These are phyloP conservation scores for Sthenelais limicola DNA, from an alignment of 2,888 invertebrate genomes.

Conservation along the genomic window DNA sequence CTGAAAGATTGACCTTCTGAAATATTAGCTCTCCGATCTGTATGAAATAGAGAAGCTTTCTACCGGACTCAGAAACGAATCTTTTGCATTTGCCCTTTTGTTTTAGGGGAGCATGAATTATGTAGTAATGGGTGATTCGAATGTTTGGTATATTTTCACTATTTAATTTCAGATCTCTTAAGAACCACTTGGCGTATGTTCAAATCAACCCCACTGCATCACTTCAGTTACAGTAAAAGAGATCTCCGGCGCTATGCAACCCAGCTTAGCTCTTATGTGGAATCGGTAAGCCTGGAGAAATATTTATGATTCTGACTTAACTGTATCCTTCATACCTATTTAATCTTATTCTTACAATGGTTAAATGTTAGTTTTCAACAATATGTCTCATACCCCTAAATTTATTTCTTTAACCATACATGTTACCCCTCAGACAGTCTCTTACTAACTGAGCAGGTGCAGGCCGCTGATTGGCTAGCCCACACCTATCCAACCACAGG, in stretches of 20 bases:
- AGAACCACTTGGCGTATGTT: constrained; percentile 60
- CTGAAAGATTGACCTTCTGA: too few species aligned
- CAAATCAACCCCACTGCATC: constrained; percentile 60
- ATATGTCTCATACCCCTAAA: too few species aligned
- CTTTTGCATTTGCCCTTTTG: background rate
- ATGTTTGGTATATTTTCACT: background rate
- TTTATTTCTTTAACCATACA: too few species aligned
- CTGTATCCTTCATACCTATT: too few species aligned
- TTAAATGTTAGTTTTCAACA: too few species aligned
- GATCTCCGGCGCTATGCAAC: constrained; percentile 54
- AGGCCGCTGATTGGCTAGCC: too few species aligned
- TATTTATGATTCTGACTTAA: too few species aligned
- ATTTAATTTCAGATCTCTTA: constrained; percentile 52
- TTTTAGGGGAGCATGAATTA: background rate
- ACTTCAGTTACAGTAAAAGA: constrained; percentile 53
- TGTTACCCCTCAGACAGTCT: too few species aligned
- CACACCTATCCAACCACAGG: too few species aligned
- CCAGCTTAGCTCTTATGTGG: constrained; percentile 54
- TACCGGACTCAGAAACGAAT: background rate
- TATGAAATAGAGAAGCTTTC: background rate
- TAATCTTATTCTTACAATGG: too few species aligned
- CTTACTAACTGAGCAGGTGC: too few species aligned
- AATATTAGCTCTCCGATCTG: background rate
- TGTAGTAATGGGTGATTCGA: too few species aligned
- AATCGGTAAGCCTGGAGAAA: constrained; percentile 58